These are phyloP conservation scores for Caenorhabditis elegans DNA, from an alignment of 1,140 invertebrate species.

Conservation along the genomic window WBcel235 BX284606.5:2250001-2250500, in stretches of 20 bases:
- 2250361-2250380: neutral
- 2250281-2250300: neutral
- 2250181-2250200: neutral
- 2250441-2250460: neutral
- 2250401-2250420: conserved; percentile 19
- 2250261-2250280: neutral
- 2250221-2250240: neutral
- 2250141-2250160: too few species aligned
- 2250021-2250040: neutral
- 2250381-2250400: neutral
- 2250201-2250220: neutral
- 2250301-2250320: neutral
- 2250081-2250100: too few species aligned
- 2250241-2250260: neutral
- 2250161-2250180: conserved; percentile 13
- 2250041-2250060: too few species aligned
- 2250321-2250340: conserved; percentile 24
- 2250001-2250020: neutral
- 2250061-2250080: too few species aligned
- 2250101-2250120: too few species aligned
- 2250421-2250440: conserved; percentile 18
- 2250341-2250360: neutral
- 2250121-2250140: too few species aligned
- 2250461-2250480: neutral
- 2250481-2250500: neutral